phyloP scores from a whole-genome alignment of 2,113 vertebrate species.

The Marcusenius ussheri region DNA sequence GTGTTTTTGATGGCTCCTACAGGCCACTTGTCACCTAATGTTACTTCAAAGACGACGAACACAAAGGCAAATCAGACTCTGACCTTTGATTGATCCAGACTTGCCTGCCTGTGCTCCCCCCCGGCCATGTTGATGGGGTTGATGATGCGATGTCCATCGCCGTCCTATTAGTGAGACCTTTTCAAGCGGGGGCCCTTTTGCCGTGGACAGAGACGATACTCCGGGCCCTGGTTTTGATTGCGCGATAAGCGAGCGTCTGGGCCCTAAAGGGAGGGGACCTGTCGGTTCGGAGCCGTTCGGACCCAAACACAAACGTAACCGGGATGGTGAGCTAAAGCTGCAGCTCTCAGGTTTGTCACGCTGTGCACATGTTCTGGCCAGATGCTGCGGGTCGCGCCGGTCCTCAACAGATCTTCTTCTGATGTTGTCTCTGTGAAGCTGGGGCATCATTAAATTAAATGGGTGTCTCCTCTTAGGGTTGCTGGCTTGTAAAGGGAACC shows the following conservation, averaged over 20 bases:
- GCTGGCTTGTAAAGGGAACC: not conserved
- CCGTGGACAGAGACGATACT: constrained; percentile 51
- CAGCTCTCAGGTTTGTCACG: constrained; percentile 42
- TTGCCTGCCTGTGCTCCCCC: constrained; percentile 48
- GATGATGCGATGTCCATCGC: constrained; percentile 61
- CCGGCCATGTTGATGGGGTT: constrained; percentile 50
- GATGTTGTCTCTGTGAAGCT: not conserved
- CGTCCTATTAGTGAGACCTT: constrained; percentile 61
- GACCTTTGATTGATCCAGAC: constrained; percentile 59
- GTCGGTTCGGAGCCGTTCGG: constrained; percentile 52
- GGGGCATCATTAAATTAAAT: not conserved
- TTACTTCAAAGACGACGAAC: constrained; percentile 31
- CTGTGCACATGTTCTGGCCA: constrained; percentile 7
- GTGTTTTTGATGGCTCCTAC: not conserved
- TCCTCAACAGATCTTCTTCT: not conserved
- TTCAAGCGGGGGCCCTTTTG: constrained; percentile 58
- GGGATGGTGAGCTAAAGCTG: constrained; percentile 35
- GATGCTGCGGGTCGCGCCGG: constrained; percentile 32
- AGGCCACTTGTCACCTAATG: not conserved
- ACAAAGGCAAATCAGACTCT: constrained; percentile 44
- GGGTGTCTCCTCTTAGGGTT: not conserved
- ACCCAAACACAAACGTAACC: constrained; percentile 23
- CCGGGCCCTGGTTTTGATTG: constrained; percentile 49
- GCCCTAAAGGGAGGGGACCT: constrained; percentile 52
- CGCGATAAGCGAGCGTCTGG: constrained; percentile 50